Evolutionary conservation across 2,797 vertebrate species (phyloP), one percentile per base, ranked within the genome.

Genomic region (Falco biarmicus): DNA sequence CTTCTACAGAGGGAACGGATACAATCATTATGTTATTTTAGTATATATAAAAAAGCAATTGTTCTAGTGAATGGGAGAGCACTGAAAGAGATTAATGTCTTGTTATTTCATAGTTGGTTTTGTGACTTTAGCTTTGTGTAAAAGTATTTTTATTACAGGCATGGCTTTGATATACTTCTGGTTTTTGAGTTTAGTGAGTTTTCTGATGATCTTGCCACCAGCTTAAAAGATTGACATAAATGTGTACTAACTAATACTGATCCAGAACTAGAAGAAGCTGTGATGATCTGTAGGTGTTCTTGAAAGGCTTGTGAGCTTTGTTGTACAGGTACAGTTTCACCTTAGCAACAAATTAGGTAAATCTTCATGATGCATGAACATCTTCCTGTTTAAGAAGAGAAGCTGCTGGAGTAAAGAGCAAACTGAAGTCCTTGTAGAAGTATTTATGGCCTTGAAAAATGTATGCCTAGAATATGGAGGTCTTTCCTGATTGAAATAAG

Each of bases 21-120:
- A 11, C 22, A 70, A 15, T 22, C 1, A 0, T 76, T 64, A 21
- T 0, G 0, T 65, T 85, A 21, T 47, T 87, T 86, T 25, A 75
- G 28, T 19, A 43, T 43, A 15, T 15, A 43, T 15, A 43, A 43
- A 43, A 43, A 43, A 43, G 6, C 41, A 51, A 1, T 84, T 60
- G n/a, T 61, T 93, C 34, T 48, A n/a, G 24, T 77, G 34, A 53
- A 17, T 45, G 32, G 37, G 47, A 87, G 60, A 17, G 9, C 10
- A 26, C n/a, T 65, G 41, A 76, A 41, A 53, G 11, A 61, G 21
- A 31, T 48, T 39, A 43, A 18, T 45, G 17, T 57, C 13, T 66
- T 45, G 22, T 20, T 83, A 19, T 54, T 95, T 87, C 34, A 13
- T 21, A n/a, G 45, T 25, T 57, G 11, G 63, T 66, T 37, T 89